Base-by-base conservation (phyloP, 2,113 vertebrate species). In the Rhizomys pruinosus region DNA sequence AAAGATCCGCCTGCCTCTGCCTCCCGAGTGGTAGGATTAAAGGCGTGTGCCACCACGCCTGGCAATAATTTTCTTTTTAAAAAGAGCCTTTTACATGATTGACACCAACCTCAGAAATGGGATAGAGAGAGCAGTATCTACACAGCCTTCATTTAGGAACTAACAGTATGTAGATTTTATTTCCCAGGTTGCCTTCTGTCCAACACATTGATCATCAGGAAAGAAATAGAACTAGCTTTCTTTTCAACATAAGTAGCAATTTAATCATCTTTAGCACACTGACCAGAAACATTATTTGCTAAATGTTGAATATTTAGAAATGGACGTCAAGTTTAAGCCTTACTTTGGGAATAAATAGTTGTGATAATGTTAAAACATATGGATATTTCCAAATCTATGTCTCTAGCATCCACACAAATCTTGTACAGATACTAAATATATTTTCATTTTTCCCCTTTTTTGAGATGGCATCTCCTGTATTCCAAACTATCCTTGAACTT, bases 271-370 rank as follows among this genome's bases (percentile, higher is more conserved):
- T 4, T 52, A 42, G 25, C 19, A 61, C 7, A 84, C 6, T 20
- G 27, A 57, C 66, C 77, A 90, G 42, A 39, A 63, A 29, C 15
- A 87, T 80, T 76, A 47, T 85, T 39, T 69, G 80, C 22, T 25
- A 84, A 84, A 77, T 63, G 19, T 84, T 79, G 55, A 90, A 44
- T 94, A 76, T 79, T 92, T 87, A 87, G n/a, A 84, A 63, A 77
- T 73, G 59, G 13, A 74, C n/a, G 68, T 25, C 42, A 71, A 55
- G 61, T 69, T 80, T 90, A 68, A 87, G 7, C 12, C 22, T 93
- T 76, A 27, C 20, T 69, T 84, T 32, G 7, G 47, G 63, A 74
- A 80, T 84, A 87, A n/a, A 89, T 22, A 2, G n/a, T 64, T 87
- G n/a, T n/a, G 87, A 47, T 90, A 52, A 32, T 92, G 20, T 17